phyloP scores from a whole-genome alignment of 2,888 invertebrate species.

The Drosophila infuscata region DNA sequence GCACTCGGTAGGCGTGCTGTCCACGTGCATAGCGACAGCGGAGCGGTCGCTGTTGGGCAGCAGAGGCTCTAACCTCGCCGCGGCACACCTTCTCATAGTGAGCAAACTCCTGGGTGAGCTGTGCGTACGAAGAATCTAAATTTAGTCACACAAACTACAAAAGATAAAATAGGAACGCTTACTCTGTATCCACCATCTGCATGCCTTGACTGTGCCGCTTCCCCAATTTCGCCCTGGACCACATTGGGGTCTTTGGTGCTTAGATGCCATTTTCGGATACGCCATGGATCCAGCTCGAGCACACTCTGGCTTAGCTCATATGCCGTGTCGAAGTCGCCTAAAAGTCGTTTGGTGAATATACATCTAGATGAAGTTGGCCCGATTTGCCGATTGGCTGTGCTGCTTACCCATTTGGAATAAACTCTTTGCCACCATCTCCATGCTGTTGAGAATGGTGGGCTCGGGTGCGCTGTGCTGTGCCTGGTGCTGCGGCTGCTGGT shows the following conservation, averaged over 20 bases:
- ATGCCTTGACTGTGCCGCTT: conserved; percentile 34
- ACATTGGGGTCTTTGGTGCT: conserved; percentile 56
- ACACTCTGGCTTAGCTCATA: conserved; percentile 74
- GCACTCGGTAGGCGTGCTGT: conserved; percentile 48
- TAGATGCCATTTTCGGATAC: conserved; percentile 70
- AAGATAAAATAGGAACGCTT: conserved; percentile 25
- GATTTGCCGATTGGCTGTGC: conserved; percentile 18
- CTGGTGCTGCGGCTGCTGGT: conserved; percentile 86
- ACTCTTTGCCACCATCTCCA: conserved; percentile 77
- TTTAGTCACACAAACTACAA: conserved; percentile 21
- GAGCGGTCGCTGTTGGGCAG: conserved; percentile 67
- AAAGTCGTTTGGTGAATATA: conserved; percentile 48
- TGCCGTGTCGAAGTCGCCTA: conserved; percentile 76
- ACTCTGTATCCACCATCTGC: conserved; percentile 57
- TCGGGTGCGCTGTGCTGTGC: conserved; percentile 31
- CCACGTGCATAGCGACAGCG: conserved; percentile 74
- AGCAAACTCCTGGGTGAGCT: conserved; percentile 76
- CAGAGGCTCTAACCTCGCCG: conserved; percentile 66
- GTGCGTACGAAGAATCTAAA: conserved; percentile 19
- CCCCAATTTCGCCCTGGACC: conserved; percentile 10
- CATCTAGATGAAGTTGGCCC: conserved; percentile 40
- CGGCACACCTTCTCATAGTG: conserved; percentile 85
- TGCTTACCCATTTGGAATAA: conserved; percentile 77
- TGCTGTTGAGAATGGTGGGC: conserved; percentile 66
- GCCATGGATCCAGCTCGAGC: conserved; percentile 69